A percentile compares a stretch with the other conserved stretches of the same genome.
Evolutionary conservation across 2,797 vertebrate species (phyloP).

Genomic region (Parauchenoglanis punctatus): DNA sequence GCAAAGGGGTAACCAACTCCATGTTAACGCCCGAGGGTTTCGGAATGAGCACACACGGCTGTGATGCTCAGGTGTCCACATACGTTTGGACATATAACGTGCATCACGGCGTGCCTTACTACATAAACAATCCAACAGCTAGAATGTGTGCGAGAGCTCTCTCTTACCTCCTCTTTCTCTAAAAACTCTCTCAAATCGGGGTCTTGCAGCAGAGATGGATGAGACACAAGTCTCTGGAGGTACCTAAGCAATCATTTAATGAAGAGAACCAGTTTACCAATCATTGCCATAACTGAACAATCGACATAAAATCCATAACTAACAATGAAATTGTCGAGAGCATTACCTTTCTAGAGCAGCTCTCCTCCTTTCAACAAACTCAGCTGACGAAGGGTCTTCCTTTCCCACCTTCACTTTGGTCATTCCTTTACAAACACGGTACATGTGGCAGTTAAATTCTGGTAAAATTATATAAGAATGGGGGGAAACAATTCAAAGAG

Average conservation of each 20-base stretch:
- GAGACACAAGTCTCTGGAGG: slow-evolving; percentile 88
- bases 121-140: not conserved
- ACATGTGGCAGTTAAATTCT: not conserved
- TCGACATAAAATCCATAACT: not conserved
- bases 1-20: not conserved
- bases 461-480: not conserved
- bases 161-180: slow-evolving; percentile 92
- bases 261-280: not conserved
- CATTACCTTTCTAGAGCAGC: slow-evolving; percentile 76
- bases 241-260: slow-evolving; percentile 74
- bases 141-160: not conserved
- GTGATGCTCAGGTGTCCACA: not conserved
- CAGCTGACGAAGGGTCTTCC: slow-evolving; percentile 92
- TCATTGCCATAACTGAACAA: not conserved
- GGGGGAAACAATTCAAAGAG: not conserved
- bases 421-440: slow-evolving; percentile 81
- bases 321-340: not conserved
- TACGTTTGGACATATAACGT: not conserved
- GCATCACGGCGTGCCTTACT: not conserved
- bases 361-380: slow-evolving; percentile 94
- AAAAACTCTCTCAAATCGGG: slow-evolving; percentile 95
- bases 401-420: slow-evolving; percentile 99
- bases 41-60: not conserved
- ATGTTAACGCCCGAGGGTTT: not conserved
- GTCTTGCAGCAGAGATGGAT: slow-evolving; percentile 93